Evolutionary conservation across 2,888 invertebrate genomes (phyloP), one percentile per base, ranked within the genome.

Genomic region (Lamproptera curius): DNA sequence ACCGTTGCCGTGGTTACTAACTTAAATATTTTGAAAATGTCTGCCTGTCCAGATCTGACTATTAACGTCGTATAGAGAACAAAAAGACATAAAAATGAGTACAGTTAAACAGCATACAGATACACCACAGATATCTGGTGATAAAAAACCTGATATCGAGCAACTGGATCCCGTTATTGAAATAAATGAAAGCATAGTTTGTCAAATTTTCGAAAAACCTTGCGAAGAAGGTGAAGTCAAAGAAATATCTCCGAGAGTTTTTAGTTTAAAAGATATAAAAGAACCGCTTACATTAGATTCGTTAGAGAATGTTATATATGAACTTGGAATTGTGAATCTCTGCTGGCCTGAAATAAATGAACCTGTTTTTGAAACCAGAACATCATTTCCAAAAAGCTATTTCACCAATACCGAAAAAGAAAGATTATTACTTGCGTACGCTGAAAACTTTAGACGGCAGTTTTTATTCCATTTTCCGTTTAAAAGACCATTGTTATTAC

Each of bases 371-470:
- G 90, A 91, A 62, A 85, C 86, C 17, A 75, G 90, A 16, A 85
- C 82, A 4, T 88, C 90, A 63, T 92, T 92, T 63, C 92, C 94
- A 0, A 76, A 78, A 43, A 90, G 89, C 46, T 95, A 95, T 66
- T 90, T 90, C 46, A 90, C 85, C 1, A 90, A 93, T 57, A 90
- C 83, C 11, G 77, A 90, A 14, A 94, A 95, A 67, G 95, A 95
- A 70, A 90, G 92, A 41, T 69, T 94, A 10, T 66, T 94, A 8
- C 71, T 95, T 36, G 88, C 93, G 43, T 93, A 93, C 62, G 91
- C 93, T 0, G 95, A 95, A 73, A 95, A 94, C 72, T 95, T 95
- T 67, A 89, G 95, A 11, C 87, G 89, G 42, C 95, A 95, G 62
- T 94, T 90, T 74, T 76, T 83, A 45, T 76, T 86, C 44, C 79